Percentiles rank a stretch among this genome's conserved stretches.
Conservation (phyloP, 1,140 invertebrate species). For the Hermetia illucens region DNA sequence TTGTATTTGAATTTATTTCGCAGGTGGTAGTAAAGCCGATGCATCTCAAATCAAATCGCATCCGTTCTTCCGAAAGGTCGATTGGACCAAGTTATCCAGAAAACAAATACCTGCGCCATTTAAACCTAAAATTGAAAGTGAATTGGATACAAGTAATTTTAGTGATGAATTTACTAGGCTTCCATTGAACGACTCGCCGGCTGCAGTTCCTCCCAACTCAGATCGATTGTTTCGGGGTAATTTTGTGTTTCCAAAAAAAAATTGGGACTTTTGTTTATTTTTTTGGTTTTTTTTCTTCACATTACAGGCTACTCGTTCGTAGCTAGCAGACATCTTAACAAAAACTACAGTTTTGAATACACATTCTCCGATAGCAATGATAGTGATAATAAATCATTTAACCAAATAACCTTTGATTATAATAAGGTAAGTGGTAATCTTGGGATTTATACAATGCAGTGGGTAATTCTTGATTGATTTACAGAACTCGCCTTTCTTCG, state of each 20-base stretch:
- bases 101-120: slow-evolving; percentile 69
- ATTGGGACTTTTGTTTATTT: slow-evolving; percentile 4
- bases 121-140: slow-evolving; percentile 62
- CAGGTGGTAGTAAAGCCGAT: slow-evolving; percentile 57
- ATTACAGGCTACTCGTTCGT: slow-evolving; percentile 77
- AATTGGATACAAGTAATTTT: slow-evolving; percentile 91
- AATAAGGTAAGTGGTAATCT: no score
- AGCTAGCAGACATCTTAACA: no score
- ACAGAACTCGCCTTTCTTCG: slow-evolving; percentile 74
- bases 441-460: no score
- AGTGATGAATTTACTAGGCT: slow-evolving; percentile 91
- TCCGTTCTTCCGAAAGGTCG: slow-evolving; percentile 63
- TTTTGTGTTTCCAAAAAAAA: slow-evolving; percentile 6
- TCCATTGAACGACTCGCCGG: slow-evolving; percentile 79
- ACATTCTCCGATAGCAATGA: no score
- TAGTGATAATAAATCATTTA: no score
- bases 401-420: no score
- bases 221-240: slow-evolving; percentile 75
- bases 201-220: slow-evolving; percentile 66
- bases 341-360: no score
- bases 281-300: slow-evolving; percentile 5
- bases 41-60: slow-evolving; percentile 76
- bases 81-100: slow-evolving; percentile 60
- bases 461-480: slow-evolving; percentile 17
- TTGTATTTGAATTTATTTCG: slow-evolving; percentile 1